Conservation (phyloP, 2,113 vertebrate species). For the Vicugna pacos region DNA sequence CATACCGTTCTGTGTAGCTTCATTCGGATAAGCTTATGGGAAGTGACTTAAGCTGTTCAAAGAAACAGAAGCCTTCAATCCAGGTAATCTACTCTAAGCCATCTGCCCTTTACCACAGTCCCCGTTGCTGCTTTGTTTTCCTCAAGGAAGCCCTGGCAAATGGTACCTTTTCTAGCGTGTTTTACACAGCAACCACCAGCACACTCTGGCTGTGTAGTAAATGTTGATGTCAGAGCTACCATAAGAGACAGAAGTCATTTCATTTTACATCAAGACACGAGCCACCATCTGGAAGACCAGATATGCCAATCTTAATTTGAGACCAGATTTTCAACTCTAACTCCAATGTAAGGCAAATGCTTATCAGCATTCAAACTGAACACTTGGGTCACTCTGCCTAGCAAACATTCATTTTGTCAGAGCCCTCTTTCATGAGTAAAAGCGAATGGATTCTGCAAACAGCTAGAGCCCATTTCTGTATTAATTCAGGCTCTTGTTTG, state of each 20-base stretch:
- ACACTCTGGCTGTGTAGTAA: constrained; percentile 7
- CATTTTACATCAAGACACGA: constrained; percentile 63
- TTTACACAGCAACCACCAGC: background rate
- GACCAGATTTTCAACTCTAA: constrained; percentile 67
- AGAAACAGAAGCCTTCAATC: background rate
- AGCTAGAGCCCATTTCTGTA: constrained; percentile 55
- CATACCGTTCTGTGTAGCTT: background rate
- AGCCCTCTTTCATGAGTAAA: constrained; percentile 1
- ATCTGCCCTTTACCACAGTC: background rate
- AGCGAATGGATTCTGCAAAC: constrained; percentile 58
- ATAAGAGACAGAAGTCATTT: constrained; percentile 66
- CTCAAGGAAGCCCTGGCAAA: background rate
- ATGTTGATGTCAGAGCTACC: constrained; percentile 61
- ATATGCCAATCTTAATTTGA: constrained; percentile 75
- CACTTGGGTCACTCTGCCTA: constrained; percentile 48
- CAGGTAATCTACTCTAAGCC: background rate
- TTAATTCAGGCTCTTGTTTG: constrained; percentile 47
- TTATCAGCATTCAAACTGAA: constrained; percentile 70
- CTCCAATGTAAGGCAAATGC: constrained; percentile 53
- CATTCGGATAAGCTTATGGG: background rate
- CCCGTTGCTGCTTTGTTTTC: background rate
- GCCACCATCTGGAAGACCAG: constrained; percentile 66
- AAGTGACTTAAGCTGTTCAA: background rate
- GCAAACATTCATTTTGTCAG: constrained; percentile 66
- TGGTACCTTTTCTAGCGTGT: background rate